These are phyloP conservation scores for Ormyrus nitidulus DNA, from an alignment of 2,888 invertebrate species.

Conservation along the genomic window DNA sequence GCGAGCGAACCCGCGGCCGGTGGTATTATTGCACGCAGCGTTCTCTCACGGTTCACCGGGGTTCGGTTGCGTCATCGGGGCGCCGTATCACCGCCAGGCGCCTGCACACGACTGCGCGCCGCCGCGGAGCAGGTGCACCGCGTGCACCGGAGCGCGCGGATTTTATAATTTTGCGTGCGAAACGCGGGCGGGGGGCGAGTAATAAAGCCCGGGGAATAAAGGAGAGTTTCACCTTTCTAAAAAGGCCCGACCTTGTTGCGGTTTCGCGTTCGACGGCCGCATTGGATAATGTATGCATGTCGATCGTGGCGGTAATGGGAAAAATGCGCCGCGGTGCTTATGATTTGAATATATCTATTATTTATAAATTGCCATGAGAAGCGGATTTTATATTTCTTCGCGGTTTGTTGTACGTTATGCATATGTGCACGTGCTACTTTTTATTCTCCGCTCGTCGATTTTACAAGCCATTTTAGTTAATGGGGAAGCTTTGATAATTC, in stretches of 20 bases:
- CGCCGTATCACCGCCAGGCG: no score
- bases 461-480: neutral
- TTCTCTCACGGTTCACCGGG: no score
- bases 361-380: slow-evolving; percentile 40
- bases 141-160: no score
- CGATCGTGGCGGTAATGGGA: slow-evolving; percentile 14
- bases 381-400: neutral
- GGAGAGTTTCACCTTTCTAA: no score
- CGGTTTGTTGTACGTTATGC: neutral
- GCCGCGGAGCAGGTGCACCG: no score
- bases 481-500: neutral
- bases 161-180: no score
- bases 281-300: slow-evolving; percentile 2
- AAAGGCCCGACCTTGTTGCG: neutral
- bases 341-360: slow-evolving; percentile 39
- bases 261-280: neutral
- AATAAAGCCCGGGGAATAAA: neutral
- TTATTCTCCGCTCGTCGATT: neutral
- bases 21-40: no score
- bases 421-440: neutral
- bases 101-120: no score
- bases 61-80: no score
- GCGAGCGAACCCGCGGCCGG: no score
- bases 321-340: neutral
- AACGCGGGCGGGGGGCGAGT: neutral